Evolutionary conservation across 2,888 invertebrate species (phyloP).

Genomic region (Antheraea assamensis): DNA sequence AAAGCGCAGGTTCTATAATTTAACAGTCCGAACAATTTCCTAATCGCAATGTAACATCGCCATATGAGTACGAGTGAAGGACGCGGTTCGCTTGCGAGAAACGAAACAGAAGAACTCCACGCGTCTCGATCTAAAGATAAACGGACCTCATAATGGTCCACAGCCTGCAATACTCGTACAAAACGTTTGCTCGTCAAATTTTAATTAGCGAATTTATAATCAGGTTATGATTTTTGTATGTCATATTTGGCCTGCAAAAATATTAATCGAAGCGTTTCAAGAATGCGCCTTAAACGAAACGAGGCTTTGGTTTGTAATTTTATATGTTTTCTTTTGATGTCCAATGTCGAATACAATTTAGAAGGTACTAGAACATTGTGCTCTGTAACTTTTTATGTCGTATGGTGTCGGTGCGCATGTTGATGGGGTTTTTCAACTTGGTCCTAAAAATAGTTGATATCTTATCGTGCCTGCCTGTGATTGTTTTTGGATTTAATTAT

Average conservation of each 20-base stretch:
- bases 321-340: background rate
- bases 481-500: background rate
- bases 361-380: background rate
- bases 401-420: background rate
- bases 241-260: constrained; percentile 13
- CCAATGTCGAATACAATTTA: background rate
- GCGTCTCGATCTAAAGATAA: constrained; percentile 20
- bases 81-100: constrained; percentile 7
- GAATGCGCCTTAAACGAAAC: constrained; percentile 1
- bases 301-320: background rate
- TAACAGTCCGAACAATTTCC: background rate
- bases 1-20: background rate
- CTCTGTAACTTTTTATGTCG: background rate
- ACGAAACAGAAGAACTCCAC: constrained; percentile 15
- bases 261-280: constrained; percentile 11
- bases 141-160: constrained; percentile 17
- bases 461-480: background rate
- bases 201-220: constrained; percentile 25
- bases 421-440: background rate
- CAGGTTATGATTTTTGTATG: constrained; percentile 23
- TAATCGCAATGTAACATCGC: background rate
- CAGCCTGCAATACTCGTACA: constrained; percentile 20
- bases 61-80: constrained; percentile 8
- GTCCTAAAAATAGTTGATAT: background rate
- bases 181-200: constrained; percentile 16